Evolutionary conservation across 2,113 vertebrate species (phyloP), one percentile per base, ranked within the genome.

Genomic region (Isurus oxyrinchus): DNA sequence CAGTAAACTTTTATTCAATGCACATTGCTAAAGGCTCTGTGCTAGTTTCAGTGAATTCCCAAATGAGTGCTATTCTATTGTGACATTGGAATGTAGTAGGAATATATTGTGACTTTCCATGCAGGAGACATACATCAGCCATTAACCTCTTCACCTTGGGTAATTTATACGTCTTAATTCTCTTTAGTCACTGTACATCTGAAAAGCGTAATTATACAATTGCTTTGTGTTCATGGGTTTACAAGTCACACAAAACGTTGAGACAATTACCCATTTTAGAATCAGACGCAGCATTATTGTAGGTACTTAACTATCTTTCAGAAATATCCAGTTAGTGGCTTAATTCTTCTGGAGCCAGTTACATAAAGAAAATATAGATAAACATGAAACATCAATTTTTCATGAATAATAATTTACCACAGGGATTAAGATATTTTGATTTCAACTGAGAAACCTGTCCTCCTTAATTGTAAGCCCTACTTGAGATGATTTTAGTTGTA

Each of bases 111-210:
- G 63, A 95, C 59, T 95, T 95, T 27, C 66, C 44, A 69, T 19
- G 44, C 44, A 76, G 13, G 94, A 72, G 67, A 53, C 94, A 95
- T 16, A 95, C 40, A 95, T 95, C 44, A 55, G 67, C 59, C 31
- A n/a, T 94, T 94, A 66, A 69, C 94, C 94, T 95, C 66, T 13
- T 95, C 40, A 72, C 63, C 94, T 95, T 67, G 14, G 94, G 35
- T 49, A 95, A 72, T 72, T 76, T 55, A 72, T 72, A 55, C 0
- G 11, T 53, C 94, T 69, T 72, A 72, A 72, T 95, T 95, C 44
- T 76, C 49, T 69, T 72, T 55, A 53, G 94, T 95, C 67, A 49
- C 94, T 31, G 44, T 95, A 49, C 27, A 55, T 72, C 94, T 95
- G 44, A 95, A 95, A 72, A 53, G 49, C 44, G 14, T 72, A 72